Evolutionary conservation across 2,113 vertebrate species (phyloP).

Genomic region (Neogobius melanostomus): DNA sequence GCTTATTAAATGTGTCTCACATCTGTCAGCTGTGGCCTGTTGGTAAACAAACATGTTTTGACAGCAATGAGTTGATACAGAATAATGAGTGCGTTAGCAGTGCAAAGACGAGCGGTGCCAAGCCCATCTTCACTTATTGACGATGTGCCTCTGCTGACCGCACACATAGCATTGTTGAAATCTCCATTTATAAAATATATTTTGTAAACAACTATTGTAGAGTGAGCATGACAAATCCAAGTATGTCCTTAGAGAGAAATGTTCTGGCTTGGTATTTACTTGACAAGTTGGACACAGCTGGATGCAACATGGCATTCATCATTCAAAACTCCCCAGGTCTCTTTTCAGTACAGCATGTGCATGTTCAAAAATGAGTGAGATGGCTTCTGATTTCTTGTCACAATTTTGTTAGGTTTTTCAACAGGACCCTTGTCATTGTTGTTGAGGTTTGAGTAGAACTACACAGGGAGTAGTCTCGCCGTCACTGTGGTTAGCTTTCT

Average conservation of each 20-base stretch:
- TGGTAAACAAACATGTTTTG: constrained; percentile 62
- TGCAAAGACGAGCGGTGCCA: constrained; percentile 28
- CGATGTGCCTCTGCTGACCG: constrained; percentile 38
- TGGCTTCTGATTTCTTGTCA: constrained; percentile 48
- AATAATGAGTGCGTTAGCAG: constrained; percentile 60
- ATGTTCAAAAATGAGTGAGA: constrained; percentile 47
- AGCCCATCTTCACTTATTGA: constrained; percentile 48
- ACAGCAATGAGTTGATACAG: constrained; percentile 59
- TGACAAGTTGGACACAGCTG: constrained; percentile 33
- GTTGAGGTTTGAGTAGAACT: constrained; percentile 24
- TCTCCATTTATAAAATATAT: constrained; percentile 34
- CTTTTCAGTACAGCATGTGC: constrained; percentile 29
- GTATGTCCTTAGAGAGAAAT: constrained; percentile 36
- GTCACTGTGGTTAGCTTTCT: constrained; percentile 27
- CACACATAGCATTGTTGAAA: constrained; percentile 32
- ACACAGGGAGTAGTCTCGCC: constrained; percentile 13
- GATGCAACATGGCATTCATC: constrained; percentile 46
- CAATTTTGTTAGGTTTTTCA: constrained; percentile 38
- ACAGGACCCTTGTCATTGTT: constrained; percentile 32
- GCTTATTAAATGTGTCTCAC: constrained; percentile 53
- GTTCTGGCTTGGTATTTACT: constrained; percentile 26
- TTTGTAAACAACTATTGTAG: constrained; percentile 32
- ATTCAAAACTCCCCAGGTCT: constrained; percentile 41
- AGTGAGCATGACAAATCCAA: constrained; percentile 25
- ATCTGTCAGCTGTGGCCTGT: constrained; percentile 46